Conservation (phyloP, 2,888 invertebrate genomes). For the Scaptomyza cyrtandrae region DNA sequence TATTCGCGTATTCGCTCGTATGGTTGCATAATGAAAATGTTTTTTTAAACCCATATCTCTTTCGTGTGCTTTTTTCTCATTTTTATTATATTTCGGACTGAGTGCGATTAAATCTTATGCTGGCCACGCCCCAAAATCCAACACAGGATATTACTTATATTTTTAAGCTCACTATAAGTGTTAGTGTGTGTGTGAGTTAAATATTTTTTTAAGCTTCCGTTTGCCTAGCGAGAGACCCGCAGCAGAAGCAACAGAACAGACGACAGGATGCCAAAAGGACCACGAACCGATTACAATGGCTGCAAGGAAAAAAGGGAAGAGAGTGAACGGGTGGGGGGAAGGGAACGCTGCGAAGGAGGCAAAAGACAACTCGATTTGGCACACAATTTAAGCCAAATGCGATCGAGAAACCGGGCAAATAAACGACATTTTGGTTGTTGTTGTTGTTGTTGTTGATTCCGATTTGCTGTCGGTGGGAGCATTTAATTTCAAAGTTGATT, state of each 20-base stretch:
- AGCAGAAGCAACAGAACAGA: slow-evolving; percentile 21
- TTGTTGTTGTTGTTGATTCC: slow-evolving; percentile 14
- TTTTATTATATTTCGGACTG: slow-evolving; percentile 5
- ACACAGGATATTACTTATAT: slow-evolving; percentile 61
- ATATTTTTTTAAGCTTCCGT: slow-evolving; percentile 67
- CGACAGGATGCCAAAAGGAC: slow-evolving; percentile 34
- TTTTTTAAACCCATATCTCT: slow-evolving; percentile 42
- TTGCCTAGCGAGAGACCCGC: slow-evolving; percentile 45
- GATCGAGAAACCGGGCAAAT: slow-evolving; percentile 34
- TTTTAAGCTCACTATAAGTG: slow-evolving; percentile 6
- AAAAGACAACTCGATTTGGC: slow-evolving; percentile 46
- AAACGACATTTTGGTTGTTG: slow-evolving; percentile 37
- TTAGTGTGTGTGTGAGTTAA: slow-evolving; percentile 18
- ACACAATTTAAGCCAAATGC: slow-evolving; percentile 62
- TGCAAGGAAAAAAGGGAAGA: background rate
- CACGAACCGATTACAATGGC: background rate
- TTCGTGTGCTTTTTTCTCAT: background rate
- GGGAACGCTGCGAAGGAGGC: background rate
- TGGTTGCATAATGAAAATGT: slow-evolving; percentile 65
- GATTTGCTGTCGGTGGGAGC: slow-evolving; percentile 34
- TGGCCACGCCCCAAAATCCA: slow-evolving; percentile 40
- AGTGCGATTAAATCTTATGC: slow-evolving; percentile 67
- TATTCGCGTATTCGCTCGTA: slow-evolving; percentile 34
- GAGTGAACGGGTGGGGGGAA: too few relatives aligned
- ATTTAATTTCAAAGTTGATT: slow-evolving; percentile 78